Conservation (phyloP, 2,797 vertebrate species). For the Pipistrellus pygmaeus region DNA sequence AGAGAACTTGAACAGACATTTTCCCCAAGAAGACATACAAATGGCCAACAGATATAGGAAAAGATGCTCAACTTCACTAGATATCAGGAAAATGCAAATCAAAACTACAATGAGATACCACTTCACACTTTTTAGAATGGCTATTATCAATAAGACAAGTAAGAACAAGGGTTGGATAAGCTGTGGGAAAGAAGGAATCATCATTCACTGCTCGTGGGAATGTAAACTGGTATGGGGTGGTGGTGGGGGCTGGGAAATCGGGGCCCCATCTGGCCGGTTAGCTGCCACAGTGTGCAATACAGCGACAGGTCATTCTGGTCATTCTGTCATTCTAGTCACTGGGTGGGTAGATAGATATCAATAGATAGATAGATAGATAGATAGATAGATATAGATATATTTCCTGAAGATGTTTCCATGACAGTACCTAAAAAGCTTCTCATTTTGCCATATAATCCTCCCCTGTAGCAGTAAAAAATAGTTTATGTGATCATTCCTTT, state of each 20-base stretch:
- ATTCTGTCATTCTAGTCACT: too few relatives aligned
- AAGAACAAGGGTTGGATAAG: not conserved
- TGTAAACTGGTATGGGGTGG: not conserved
- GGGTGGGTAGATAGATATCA: too few relatives aligned
- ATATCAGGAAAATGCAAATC: not conserved
- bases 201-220: not conserved
- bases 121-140: not conserved
- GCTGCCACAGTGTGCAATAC: too few relatives aligned
- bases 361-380: too few relatives aligned
- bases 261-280: too few relatives aligned
- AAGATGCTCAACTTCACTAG: not conserved
- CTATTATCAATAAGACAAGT: not conserved
- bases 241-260: too few relatives aligned
- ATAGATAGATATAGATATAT: too few relatives aligned
- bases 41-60: not conserved
- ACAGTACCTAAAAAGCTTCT: not conserved
- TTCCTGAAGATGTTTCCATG: too few relatives aligned
- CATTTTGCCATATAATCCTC: not conserved
- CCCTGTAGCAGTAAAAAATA: not conserved
- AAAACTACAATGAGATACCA: not conserved
- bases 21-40: not conserved
- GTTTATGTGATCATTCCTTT: not conserved
- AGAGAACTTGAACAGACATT: not conserved
- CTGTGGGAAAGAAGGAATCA: not conserved
- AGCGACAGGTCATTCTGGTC: too few relatives aligned